These are phyloP conservation scores for Gadopsis bispinosus DNA, from an alignment of 2,797 vertebrate genomes.

Conservation along the genomic window DNA sequence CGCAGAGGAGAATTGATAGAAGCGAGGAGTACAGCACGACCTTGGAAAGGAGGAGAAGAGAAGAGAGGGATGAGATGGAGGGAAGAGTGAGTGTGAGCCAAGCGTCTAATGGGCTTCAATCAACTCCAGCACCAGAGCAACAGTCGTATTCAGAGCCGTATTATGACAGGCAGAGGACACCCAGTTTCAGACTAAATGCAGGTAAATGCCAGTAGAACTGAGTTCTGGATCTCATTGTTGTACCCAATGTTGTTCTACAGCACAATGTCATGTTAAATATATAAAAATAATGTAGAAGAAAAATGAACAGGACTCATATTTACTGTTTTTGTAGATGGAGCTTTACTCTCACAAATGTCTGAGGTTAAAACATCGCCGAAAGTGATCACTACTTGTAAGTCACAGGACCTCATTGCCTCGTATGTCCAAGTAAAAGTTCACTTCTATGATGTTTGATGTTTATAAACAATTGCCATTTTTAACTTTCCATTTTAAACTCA, in stretches of 20 bases:
- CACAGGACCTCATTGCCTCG: neutral
- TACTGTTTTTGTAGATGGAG: slow-evolving; percentile 76
- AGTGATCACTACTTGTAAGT: slow-evolving; percentile 75
- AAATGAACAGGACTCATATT: neutral
- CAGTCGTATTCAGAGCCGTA: neutral
- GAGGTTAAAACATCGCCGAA: slow-evolving; percentile 49
- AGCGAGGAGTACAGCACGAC: slow-evolving; percentile 11
- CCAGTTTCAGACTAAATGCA: slow-evolving; percentile 75
- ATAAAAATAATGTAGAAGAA: neutral
- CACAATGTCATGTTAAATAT: neutral
- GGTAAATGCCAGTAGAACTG: slow-evolving; percentile 57
- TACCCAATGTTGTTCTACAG: neutral
- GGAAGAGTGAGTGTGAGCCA: slow-evolving; percentile 23
- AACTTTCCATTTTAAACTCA: neutral
- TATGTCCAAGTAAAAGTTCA: neutral
- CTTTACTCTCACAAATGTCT: slow-evolving; percentile 78
- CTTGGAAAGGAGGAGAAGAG: slow-evolving; percentile 22
- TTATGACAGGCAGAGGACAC: slow-evolving; percentile 28
- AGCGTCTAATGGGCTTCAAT: slow-evolving; percentile 63
- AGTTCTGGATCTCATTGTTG: neutral
- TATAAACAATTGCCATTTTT: neutral
- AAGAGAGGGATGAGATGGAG: slow-evolving; percentile 31
- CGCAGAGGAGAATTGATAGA: neutral
- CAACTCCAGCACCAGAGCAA: slow-evolving; percentile 24
- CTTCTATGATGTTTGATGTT: neutral